phyloP scores from a whole-genome alignment of 1,140 invertebrate genomes.

The Micrasema minimum region DNA sequence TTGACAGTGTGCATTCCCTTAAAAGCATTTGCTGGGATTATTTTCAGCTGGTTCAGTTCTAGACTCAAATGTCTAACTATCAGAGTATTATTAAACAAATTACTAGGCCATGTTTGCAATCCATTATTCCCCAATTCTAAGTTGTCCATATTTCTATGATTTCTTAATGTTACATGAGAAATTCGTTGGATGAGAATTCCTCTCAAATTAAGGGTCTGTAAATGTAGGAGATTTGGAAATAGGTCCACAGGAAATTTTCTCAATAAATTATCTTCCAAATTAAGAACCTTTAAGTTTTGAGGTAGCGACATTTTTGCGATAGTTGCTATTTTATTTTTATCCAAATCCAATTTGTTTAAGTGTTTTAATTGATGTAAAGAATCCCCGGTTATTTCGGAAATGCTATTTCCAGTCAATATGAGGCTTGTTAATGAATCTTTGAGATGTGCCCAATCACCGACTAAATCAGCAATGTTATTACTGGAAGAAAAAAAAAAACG shows the following conservation, averaged over 20 bases:
- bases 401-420: conserved; percentile 87
- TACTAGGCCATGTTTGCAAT: conserved; percentile 70
- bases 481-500: too few species aligned
- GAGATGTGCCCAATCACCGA: conserved; percentile 78
- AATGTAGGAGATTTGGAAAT: conserved; percentile 69
- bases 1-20: conserved; percentile 74
- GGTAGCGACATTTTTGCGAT: conserved; percentile 72
- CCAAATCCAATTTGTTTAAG: conserved; percentile 78
- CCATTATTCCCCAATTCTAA: conserved; percentile 89
- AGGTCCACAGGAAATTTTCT: conserved; percentile 74
- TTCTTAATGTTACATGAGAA: conserved; percentile 70
- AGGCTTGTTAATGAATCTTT: conserved; percentile 79
- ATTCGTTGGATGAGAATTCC: conserved; percentile 82
- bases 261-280: conserved; percentile 80
- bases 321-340: conserved; percentile 76
- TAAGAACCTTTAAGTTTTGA: conserved; percentile 75
- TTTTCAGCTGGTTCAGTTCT: conserved; percentile 78
- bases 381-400: conserved; percentile 70
- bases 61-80: conserved; percentile 83
- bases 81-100: conserved; percentile 75
- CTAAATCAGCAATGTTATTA: conserved; percentile 56
- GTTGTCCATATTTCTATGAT: conserved; percentile 77
- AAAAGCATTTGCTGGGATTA: conserved; percentile 74
- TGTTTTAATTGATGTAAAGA: conserved; percentile 70
- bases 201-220: conserved; percentile 81